phyloP scores from a whole-genome alignment of 2,113 vertebrate genomes.

The Gymnocephalus cernua region DNA sequence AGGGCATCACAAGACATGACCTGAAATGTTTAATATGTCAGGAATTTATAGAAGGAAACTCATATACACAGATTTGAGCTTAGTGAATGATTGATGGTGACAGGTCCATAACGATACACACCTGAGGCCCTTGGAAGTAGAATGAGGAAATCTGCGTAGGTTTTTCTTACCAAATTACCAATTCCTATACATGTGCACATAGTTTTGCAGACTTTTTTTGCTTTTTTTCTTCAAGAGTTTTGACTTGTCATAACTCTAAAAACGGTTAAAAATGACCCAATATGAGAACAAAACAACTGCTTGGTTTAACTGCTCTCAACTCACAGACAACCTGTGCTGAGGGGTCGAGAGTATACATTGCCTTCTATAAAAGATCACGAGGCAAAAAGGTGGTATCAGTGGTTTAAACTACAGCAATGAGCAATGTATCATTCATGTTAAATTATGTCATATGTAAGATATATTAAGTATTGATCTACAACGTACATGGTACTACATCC shows the following conservation, averaged over 20 bases:
- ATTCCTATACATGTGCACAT: neutral
- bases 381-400: neutral
- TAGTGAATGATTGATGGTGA: slow-evolving; percentile 57
- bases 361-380: neutral
- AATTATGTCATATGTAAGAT: too few species aligned
- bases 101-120: slow-evolving; percentile 36
- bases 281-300: neutral
- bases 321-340: neutral
- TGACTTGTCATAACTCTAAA: neutral
- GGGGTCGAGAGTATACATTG: neutral
- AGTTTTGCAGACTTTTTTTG: neutral
- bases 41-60: slow-evolving; percentile 39
- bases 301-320: neutral
- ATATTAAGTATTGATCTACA: too few species aligned
- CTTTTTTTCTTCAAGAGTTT: neutral
- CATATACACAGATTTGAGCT: neutral
- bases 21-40: slow-evolving; percentile 41
- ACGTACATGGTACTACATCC: too few species aligned
- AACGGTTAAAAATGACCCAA: too few species aligned
- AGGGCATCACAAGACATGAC: neutral
- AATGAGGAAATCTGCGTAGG: slow-evolving; percentile 36
- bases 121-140: slow-evolving; percentile 18
- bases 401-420: neutral
- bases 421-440: too few species aligned
- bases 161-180: neutral